Percentiles rank a stretch among this genome's conserved stretches.
Evolutionary conservation across 2,888 invertebrate species (phyloP).

Genomic region (Drosophila anceps): DNA sequence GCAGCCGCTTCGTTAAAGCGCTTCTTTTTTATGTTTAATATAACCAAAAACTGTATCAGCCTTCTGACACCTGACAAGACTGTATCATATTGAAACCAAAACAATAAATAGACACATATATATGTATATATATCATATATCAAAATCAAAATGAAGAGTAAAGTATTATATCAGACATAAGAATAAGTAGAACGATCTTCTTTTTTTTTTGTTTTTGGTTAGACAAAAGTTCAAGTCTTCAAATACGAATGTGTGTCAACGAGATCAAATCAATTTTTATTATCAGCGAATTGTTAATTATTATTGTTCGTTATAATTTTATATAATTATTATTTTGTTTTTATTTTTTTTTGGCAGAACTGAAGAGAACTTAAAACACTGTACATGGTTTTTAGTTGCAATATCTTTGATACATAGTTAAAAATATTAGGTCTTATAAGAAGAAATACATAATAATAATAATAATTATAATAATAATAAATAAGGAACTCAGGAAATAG

Average conservation of each 20-base stretch:
- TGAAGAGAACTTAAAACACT: conserved; percentile 71
- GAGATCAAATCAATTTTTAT: conserved; percentile 71
- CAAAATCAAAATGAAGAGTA: conserved; percentile 31
- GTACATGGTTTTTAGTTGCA: conserved; percentile 68
- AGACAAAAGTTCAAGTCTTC: conserved; percentile 62
- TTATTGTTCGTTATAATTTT: conserved; percentile 46
- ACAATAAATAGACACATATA: conserved; percentile 5
- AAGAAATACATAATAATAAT: conserved; percentile 48
- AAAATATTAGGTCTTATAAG: conserved; percentile 56
- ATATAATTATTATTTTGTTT: conserved; percentile 20
- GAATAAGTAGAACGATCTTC: conserved; percentile 44
- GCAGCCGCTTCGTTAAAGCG: conserved; percentile 57
- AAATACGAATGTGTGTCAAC: conserved; percentile 79
- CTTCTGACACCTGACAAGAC: conserved; percentile 16
- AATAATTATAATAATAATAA: background rate
- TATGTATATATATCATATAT: conserved; percentile 3
- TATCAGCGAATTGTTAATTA: conserved; percentile 67
- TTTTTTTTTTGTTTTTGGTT: conserved; percentile 16
- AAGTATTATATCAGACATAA: conserved; percentile 41
- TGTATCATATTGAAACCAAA: conserved; percentile 18
- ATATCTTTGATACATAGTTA: conserved; percentile 68
- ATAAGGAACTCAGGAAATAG: conserved; percentile 17
- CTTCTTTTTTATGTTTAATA: conserved; percentile 9
- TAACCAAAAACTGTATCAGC: conserved; percentile 39
- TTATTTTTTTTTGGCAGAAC: conserved; percentile 58